Evolutionary conservation across 2,888 invertebrate species (phyloP).

Genomic region (Phengaris arion): DNA sequence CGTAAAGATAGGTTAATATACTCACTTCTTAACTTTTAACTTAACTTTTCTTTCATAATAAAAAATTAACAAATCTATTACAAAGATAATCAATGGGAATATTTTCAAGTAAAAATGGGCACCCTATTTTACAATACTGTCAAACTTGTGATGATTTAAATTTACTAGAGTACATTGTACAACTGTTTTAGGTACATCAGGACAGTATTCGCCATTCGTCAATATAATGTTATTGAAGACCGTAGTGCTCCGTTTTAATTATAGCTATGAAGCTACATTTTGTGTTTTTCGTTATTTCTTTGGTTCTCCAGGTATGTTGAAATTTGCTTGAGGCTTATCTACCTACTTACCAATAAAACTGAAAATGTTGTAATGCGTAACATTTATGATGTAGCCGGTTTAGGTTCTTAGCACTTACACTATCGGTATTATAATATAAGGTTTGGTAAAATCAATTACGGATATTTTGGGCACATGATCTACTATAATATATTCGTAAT

Average conservation of each 20-base stretch:
- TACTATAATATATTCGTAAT: no score
- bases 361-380: no score
- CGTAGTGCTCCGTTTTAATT: conserved; percentile 3
- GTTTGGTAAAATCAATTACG: no score
- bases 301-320: conserved; percentile 3
- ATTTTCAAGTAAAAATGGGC: background rate
- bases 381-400: no score
- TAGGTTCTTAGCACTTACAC: no score
- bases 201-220: background rate
- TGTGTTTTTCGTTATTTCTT: background rate
- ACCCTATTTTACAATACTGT: conserved; percentile 14
- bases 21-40: no score
- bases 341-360: background rate
- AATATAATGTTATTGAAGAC: background rate
- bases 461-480: no score
- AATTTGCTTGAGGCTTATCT: background rate
- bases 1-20: no score
- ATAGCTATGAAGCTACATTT: conserved; percentile 1
- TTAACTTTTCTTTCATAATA: no score
- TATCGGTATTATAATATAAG: no score
- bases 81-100: no score
- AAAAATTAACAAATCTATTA: no score
- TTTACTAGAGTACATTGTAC: conserved; percentile 1
- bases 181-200: background rate
- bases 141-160: background rate